Conservation (phyloP, 2,113 vertebrate genomes). For the Vanacampus margaritifer region DNA sequence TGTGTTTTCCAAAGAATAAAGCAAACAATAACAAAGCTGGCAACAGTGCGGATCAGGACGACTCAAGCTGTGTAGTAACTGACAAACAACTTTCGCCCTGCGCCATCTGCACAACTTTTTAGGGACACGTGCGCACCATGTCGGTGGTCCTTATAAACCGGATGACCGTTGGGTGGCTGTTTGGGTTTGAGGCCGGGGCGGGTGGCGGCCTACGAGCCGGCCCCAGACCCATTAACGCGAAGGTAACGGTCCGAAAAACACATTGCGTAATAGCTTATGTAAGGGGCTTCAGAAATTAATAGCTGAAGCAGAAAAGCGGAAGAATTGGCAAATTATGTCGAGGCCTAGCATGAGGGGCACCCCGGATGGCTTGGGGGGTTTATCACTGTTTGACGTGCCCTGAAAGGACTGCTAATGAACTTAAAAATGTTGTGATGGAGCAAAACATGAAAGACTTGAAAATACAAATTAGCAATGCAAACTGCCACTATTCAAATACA, state of each 20-base stretch:
- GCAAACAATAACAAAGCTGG: conserved; percentile 8
- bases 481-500: background rate
- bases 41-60: conserved; percentile 1
- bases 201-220: conserved; percentile 25
- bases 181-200: conserved; percentile 29
- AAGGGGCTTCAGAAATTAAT: conserved; percentile 55
- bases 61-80: conserved; percentile 36
- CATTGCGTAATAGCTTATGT: conserved; percentile 58
- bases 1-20: conserved; percentile 9
- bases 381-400: background rate
- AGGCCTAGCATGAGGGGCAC: conserved; percentile 42
- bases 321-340: conserved; percentile 56
- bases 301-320: conserved; percentile 40
- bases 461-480: background rate
- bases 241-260: conserved; percentile 45
- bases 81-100: conserved; percentile 20
- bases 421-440: background rate
- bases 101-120: conserved; percentile 22
- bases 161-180: conserved; percentile 33
- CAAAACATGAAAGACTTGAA: background rate
- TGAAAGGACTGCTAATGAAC: background rate
- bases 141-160: conserved; percentile 24
- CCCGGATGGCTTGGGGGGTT: conserved; percentile 13
- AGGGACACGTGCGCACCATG: conserved; percentile 22
- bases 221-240: conserved; percentile 39